Evolutionary conservation across 2,797 vertebrate genomes (phyloP).

Genomic region (Heliangelus exortis): DNA sequence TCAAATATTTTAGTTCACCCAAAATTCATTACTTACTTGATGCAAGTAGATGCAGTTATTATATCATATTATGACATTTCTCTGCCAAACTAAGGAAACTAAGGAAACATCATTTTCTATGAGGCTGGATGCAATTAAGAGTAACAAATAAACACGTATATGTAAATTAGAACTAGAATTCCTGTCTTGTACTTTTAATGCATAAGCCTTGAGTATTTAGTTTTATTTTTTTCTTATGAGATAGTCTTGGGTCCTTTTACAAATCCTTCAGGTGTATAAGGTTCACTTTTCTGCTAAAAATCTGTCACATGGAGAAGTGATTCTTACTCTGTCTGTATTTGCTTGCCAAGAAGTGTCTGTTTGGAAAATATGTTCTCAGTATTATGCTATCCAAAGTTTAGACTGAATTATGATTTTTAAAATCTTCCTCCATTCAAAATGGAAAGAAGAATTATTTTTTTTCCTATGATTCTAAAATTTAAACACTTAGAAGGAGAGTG

Average conservation of each 20-base stretch:
- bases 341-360: not conserved
- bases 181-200: not conserved
- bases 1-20: not conserved
- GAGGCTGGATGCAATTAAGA: not conserved
- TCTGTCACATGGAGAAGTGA: not conserved
- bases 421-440: not conserved
- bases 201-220: not conserved
- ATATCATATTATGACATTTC: not conserved
- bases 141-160: not conserved
- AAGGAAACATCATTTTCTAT: not conserved
- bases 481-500: not conserved
- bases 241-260: not conserved
- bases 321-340: not conserved
- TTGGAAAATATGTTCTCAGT: not conserved
- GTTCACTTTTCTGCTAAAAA: not conserved
- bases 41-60: not conserved
- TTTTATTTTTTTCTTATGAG: not conserved
- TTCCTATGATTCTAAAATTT: not conserved
- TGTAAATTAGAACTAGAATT: not conserved
- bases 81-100: not conserved
- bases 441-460: not conserved
- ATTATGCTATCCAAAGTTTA: not conserved
- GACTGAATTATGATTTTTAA: not conserved
- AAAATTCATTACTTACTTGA: not conserved
- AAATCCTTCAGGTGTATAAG: not conserved